Base-by-base conservation (phyloP, 2,888 invertebrate genomes). In the Altica lythri region DNA sequence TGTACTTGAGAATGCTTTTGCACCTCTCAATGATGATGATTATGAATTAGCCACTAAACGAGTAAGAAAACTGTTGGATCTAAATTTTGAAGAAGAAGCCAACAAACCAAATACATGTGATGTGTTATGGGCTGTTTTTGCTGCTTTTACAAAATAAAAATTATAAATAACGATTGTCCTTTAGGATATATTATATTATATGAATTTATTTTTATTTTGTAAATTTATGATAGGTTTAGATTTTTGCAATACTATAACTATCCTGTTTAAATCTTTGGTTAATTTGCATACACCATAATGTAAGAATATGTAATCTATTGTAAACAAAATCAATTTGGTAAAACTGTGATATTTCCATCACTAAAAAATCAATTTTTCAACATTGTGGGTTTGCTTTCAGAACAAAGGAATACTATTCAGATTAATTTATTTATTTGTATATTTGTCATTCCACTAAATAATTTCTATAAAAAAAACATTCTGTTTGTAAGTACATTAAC, bases 1-100 rank as follows among this genome's bases (percentile, higher is more conserved):
- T 78, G 99, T 99, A 16, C 82, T 99, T 50, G 99, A 99, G 80
- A 99, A 99, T 78, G 99, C 99, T 47, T 99, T 99, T 78, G 95
- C 96, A 14, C 96, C 98, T 2, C 83, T 99, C 8, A 92, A 92
- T 45, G 95, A 95, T 69, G 96, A 97, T 72, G 97, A 97, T 78
- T 98, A 98, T 75, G 97, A 98, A 79, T 81, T 98, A 67, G 99
- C 98, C 56, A 98, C 97, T 88, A 91, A 95, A 71, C 88, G 99
- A 72, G 95, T 99, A 43, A 86, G 98, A 65, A 92, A 95, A 69
- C 83, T 99, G 42, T 84, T 99, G 66, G 98, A 99, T 77, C 84
- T 98, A 68, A 97, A 99, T 79, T 93, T 95, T 78, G 98, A 99
- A 77, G 88, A 90, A 38, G 98, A 99, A 79, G 89, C 94, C 62